Evolutionary conservation across 2,113 vertebrate genomes (phyloP).

Genomic region (Anarrhichthys ocellatus): DNA sequence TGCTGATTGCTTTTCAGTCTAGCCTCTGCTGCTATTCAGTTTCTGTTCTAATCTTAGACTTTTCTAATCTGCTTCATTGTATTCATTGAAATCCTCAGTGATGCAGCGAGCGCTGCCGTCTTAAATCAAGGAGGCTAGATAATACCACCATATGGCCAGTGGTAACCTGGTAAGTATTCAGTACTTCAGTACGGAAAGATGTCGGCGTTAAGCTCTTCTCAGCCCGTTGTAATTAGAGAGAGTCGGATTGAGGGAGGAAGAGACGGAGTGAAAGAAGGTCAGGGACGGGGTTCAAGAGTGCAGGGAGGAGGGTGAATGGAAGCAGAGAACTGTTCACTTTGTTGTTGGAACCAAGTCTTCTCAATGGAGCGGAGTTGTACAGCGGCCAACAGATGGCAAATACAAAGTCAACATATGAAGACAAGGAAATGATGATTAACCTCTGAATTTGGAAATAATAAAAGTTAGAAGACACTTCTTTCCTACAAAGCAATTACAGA

Average conservation of each 20-base stretch:
- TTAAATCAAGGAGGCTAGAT: conserved; percentile 53
- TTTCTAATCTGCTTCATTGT: conserved; percentile 60
- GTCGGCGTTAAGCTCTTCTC: conserved; percentile 49
- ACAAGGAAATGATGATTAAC: not conserved
- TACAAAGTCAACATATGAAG: not conserved
- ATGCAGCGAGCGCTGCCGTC: conserved; percentile 30
- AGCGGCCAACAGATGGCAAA: not conserved
- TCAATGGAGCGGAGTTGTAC: not conserved
- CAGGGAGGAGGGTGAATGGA: conserved; percentile 7
- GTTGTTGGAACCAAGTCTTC: not conserved
- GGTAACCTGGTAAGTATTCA: conserved; percentile 44
- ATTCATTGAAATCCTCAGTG: conserved; percentile 54
- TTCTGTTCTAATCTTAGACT: conserved; percentile 26
- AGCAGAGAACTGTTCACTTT: conserved; percentile 10
- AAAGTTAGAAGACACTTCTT: too few relatives aligned
- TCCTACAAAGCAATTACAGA: too few relatives aligned
- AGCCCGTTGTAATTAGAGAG: conserved; percentile 70
- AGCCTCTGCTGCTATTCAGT: not conserved
- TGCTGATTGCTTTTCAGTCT: conserved; percentile 4
- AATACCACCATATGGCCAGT: conserved; percentile 67
- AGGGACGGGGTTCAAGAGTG: conserved; percentile 33
- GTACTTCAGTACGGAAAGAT: conserved; percentile 27
- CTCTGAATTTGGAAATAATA: not conserved
- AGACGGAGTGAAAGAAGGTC: conserved; percentile 40
- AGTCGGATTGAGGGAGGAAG: conserved; percentile 23